phyloP scores from a whole-genome alignment of 1,140 invertebrate genomes.

The Wiebesia pumilae region DNA sequence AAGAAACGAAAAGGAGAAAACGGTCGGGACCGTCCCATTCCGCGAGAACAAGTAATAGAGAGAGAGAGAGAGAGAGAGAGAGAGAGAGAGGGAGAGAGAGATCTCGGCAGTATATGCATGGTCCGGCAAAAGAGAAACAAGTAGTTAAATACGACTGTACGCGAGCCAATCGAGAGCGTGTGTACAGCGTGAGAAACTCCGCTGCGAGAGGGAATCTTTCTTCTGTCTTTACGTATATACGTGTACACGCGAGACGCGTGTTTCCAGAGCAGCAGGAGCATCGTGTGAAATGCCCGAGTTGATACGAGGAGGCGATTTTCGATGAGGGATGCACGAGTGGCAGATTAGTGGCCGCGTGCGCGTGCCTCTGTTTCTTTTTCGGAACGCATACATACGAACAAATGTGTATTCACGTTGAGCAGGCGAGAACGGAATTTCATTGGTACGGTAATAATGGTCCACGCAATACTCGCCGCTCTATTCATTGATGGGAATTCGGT shows the following conservation, averaged over 20 bases:
- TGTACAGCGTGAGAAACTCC: slow-evolving; percentile 45
- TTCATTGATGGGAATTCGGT: slow-evolving; percentile 45
- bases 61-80: not conserved
- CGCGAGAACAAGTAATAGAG: not conserved
- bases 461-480: not conserved
- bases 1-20: slow-evolving; percentile 32
- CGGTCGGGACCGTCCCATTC: slow-evolving; percentile 36
- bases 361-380: slow-evolving; percentile 42
- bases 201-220: not conserved
- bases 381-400: not conserved
- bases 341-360: slow-evolving; percentile 41
- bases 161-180: slow-evolving; percentile 32
- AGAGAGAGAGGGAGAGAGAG: not conserved
- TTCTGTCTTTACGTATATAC: slow-evolving; percentile 5
- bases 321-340: slow-evolving; percentile 51
- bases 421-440: slow-evolving; percentile 23
- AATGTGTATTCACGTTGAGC: not conserved
- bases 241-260: slow-evolving; percentile 16
- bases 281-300: slow-evolving; percentile 39
- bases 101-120: slow-evolving; percentile 8
- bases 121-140: slow-evolving; percentile 55
- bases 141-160: slow-evolving; percentile 60
- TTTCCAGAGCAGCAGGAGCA: slow-evolving; percentile 29
- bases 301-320: slow-evolving; percentile 15
- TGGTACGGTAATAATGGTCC: slow-evolving; percentile 38